Percentiles rank a stretch among this genome's conserved stretches.
Evolutionary conservation across 2,888 invertebrate species (phyloP).

Genomic region (Podotricha telesiphe): DNA sequence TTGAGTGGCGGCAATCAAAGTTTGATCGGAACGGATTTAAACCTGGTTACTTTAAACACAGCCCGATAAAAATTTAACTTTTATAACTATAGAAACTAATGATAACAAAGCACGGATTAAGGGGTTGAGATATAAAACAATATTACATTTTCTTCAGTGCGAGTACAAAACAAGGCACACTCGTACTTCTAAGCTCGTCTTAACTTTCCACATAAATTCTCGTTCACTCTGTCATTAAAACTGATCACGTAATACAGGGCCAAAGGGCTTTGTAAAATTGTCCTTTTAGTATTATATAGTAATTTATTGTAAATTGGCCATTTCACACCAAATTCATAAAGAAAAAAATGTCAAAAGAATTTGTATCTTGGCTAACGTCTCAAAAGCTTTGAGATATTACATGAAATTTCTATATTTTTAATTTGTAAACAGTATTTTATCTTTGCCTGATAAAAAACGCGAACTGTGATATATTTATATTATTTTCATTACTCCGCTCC

Average conservation of each 20-base stretch:
- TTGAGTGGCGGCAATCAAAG: too few relatives aligned
- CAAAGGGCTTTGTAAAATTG: constrained; percentile 49
- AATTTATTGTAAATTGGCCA: constrained; percentile 46
- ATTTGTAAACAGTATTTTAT: too few relatives aligned
- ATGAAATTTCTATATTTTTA: too few relatives aligned
- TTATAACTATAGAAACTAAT: too few relatives aligned
- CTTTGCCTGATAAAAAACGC: too few relatives aligned
- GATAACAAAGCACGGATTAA: too few relatives aligned
- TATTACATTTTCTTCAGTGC: not conserved
- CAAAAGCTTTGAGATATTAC: too few relatives aligned
- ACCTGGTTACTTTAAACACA: too few relatives aligned
- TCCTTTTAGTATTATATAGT: constrained; percentile 45
- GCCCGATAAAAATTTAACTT: too few relatives aligned
- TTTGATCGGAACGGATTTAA: too few relatives aligned
- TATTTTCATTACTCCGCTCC: too few relatives aligned
- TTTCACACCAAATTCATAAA: constrained; percentile 18
- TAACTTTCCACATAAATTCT: constrained; percentile 76
- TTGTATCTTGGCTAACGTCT: not conserved
- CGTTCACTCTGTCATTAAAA: constrained; percentile 66
- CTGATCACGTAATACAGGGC: constrained; percentile 60
- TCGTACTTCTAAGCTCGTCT: constrained; percentile 53
- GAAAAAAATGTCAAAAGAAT: constrained; percentile 18
- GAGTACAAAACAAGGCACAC: constrained; percentile 28
- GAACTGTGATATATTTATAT: too few relatives aligned
- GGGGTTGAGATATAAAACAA: not conserved